Evolutionary conservation across 2,888 invertebrate species (phyloP).

Genomic region (Athripsodes cinereus): DNA sequence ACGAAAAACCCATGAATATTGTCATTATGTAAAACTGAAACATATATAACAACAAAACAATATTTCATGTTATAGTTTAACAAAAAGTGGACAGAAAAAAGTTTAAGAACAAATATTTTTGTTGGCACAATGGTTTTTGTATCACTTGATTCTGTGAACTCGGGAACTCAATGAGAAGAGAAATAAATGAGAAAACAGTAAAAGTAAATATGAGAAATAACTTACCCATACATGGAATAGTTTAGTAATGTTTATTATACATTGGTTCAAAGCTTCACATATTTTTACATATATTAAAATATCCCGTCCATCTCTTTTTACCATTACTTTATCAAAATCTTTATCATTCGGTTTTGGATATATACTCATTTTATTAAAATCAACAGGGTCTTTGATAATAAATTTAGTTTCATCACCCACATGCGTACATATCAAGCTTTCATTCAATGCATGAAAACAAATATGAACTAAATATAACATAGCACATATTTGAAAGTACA

Average conservation of each 20-base stretch:
- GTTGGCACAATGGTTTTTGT: too few species aligned
- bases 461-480: neutral
- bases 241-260: neutral
- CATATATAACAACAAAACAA: too few species aligned
- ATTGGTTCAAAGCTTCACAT: neutral
- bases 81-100: too few species aligned
- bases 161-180: too few species aligned
- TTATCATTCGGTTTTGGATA: neutral
- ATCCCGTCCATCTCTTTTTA: neutral
- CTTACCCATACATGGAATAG: too few species aligned
- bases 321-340: neutral
- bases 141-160: too few species aligned
- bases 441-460: neutral
- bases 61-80: too few species aligned
- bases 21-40: too few species aligned
- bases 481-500: neutral
- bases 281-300: neutral
- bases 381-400: neutral
- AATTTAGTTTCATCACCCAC: neutral
- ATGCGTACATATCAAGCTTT: neutral
- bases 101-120: too few species aligned
- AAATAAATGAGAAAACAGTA: too few species aligned
- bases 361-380: neutral
- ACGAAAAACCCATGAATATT: too few species aligned
- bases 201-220: too few species aligned